phyloP scores from a whole-genome alignment of 2,888 invertebrate species.

The Monoplex corrugatus region DNA sequence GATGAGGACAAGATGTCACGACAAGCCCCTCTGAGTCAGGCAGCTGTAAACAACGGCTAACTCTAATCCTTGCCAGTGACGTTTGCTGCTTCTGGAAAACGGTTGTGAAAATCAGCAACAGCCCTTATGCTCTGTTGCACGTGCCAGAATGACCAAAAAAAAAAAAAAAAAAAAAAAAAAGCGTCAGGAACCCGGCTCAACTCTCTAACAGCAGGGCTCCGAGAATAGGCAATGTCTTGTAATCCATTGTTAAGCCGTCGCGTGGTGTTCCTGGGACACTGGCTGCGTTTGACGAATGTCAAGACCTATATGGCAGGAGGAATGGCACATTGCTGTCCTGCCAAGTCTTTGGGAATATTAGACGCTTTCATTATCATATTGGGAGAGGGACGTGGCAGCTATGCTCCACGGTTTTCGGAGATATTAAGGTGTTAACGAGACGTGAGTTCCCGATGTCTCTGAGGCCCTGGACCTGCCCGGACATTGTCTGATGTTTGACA shows the following conservation, averaged over 20 bases:
- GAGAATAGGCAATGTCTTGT: no score
- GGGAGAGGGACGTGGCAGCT: not conserved
- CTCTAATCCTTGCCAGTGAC: constrained; percentile 32
- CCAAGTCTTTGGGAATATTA: not conserved
- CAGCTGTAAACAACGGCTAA: constrained; percentile 43
- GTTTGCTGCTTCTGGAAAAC: not conserved
- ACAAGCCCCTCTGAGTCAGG: constrained; percentile 20
- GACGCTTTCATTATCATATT: not conserved
- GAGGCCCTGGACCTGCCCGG: not conserved
- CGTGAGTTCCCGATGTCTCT: not conserved
- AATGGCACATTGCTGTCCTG: not conserved
- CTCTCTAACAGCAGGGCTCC: no score
- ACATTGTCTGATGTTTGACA: constrained; percentile 9
- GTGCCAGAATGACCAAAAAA: constrained; percentile 4
- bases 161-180: not conserved
- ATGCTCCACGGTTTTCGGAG: not conserved
- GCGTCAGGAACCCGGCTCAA: no score
- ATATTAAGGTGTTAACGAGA: constrained; percentile 29
- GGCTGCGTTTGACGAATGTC: not conserved
- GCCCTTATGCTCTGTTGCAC: not conserved
- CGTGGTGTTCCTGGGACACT: not conserved
- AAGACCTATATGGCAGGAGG: constrained; percentile 5
- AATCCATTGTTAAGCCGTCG: not conserved
- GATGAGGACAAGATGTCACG: constrained; percentile 14
- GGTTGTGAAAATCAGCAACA: constrained; percentile 17